phyloP scores from a whole-genome alignment of 2,888 invertebrate species.

The Crepidodera aurea region DNA sequence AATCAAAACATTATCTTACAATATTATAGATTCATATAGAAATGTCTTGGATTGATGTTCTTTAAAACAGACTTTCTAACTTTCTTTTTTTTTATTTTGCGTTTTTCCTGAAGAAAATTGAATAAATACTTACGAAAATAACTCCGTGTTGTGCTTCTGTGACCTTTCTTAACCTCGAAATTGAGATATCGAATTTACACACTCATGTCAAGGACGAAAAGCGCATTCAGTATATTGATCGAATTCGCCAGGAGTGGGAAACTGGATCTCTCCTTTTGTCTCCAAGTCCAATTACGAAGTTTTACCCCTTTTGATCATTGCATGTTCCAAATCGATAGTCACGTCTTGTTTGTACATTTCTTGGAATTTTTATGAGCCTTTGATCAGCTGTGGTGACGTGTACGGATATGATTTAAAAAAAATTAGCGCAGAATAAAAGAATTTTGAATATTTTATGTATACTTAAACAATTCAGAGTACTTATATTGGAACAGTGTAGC shows the following conservation, averaged over 20 bases:
- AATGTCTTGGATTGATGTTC: too few species aligned
- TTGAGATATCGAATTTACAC: conserved; percentile 28
- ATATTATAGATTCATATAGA: too few species aligned
- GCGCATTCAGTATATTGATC: conserved; percentile 32
- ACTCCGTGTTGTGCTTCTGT: conserved; percentile 3
- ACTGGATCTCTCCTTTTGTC: conserved; percentile 11
- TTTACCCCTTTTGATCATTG: neutral
- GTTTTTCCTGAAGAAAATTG: too few species aligned
- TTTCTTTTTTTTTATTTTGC: too few species aligned
- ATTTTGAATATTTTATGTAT: too few species aligned
- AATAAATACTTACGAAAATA: neutral
- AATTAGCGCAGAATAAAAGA: too few species aligned
- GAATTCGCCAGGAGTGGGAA: conserved; percentile 20
- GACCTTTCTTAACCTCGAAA: conserved; percentile 31
- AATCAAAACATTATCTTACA: too few species aligned
- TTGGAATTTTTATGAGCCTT: neutral
- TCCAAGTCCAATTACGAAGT: too few species aligned
- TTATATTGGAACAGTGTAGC: too few species aligned
- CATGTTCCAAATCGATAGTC: neutral
- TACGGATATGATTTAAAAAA: too few species aligned
- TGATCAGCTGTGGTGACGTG: neutral
- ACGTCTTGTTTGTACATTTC: neutral
- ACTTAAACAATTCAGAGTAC: too few species aligned
- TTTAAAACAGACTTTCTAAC: too few species aligned
- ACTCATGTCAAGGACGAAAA: conserved; percentile 32